Percentiles rank a stretch among this genome's conserved stretches.
These are phyloP conservation scores for Erebia epiphron DNA, from an alignment of 2,888 invertebrate genomes.

Conservation along the genomic window DNA sequence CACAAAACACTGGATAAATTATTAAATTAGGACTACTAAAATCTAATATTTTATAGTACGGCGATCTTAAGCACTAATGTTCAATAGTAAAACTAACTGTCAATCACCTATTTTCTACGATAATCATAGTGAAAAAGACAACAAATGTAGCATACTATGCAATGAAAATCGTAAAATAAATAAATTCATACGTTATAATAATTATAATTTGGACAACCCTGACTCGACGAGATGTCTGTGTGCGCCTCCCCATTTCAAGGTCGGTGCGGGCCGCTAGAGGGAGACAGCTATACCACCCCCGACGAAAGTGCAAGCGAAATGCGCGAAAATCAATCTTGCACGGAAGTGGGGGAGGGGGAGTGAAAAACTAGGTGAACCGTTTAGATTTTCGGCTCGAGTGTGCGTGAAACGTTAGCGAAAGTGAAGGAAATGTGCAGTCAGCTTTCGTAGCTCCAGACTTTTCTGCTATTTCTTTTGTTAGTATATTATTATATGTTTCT, in stretches of 20 bases:
- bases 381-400: slow-evolving; percentile 46
- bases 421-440: slow-evolving; percentile 35
- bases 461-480: not conserved
- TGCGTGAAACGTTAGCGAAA: slow-evolving; percentile 45
- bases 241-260: slow-evolving; percentile 75
- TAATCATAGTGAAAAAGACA: not conserved
- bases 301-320: slow-evolving; percentile 78
- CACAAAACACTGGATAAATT: not conserved
- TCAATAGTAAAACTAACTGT: not conserved
- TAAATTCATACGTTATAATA: too few species aligned
- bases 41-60: not conserved
- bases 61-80: not conserved
- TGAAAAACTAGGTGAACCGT: slow-evolving; percentile 79
- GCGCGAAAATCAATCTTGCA: slow-evolving; percentile 82
- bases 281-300: slow-evolving; percentile 63
- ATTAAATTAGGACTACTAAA: not conserved
- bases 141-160: not conserved
- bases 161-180: not conserved
- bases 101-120: not conserved
- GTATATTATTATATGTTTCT: too few species aligned
- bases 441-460: not conserved
- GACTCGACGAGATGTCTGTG: slow-evolving; percentile 54
- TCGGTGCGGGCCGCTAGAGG: slow-evolving; percentile 65
- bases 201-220: slow-evolving; percentile 41
- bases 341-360: slow-evolving; percentile 55